These are phyloP conservation scores for Chrysomallon squamiferum DNA, from an alignment of 1,140 invertebrate genomes.

Conservation along the genomic window DNA sequence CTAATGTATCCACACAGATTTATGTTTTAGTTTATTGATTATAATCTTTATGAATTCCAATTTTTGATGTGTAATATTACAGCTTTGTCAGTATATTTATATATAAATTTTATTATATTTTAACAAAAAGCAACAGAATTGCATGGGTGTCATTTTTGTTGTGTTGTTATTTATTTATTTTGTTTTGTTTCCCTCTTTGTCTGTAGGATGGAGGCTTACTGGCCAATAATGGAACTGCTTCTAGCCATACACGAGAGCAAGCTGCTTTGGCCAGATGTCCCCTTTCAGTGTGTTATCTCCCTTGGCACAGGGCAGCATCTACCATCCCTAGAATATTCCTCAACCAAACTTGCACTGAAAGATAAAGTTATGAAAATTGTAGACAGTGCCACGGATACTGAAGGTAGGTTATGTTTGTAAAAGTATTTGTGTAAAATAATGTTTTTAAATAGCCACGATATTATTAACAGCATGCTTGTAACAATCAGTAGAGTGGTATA, in stretches of 20 bases:
- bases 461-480: background rate
- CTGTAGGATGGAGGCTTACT: constrained; percentile 82
- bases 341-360: constrained; percentile 66
- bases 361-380: constrained; percentile 85
- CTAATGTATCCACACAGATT: too few species aligned
- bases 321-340: constrained; percentile 38
- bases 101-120: too few species aligned
- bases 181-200: too few species aligned
- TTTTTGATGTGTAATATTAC: too few species aligned
- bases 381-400: constrained; percentile 89
- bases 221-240: constrained; percentile 89
- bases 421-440: background rate
- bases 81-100: too few species aligned
- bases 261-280: constrained; percentile 81
- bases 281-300: constrained; percentile 85
- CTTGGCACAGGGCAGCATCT: constrained; percentile 80
- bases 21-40: too few species aligned
- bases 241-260: constrained; percentile 82
- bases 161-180: too few species aligned
- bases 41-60: too few species aligned
- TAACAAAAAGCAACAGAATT: too few species aligned
- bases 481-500: background rate
- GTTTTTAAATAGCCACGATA: background rate
- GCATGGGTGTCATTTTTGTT: too few species aligned
- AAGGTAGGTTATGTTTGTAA: constrained; percentile 68